phyloP scores from a whole-genome alignment of 2,113 vertebrate genomes.

The Aptenodytes forsteri region DNA sequence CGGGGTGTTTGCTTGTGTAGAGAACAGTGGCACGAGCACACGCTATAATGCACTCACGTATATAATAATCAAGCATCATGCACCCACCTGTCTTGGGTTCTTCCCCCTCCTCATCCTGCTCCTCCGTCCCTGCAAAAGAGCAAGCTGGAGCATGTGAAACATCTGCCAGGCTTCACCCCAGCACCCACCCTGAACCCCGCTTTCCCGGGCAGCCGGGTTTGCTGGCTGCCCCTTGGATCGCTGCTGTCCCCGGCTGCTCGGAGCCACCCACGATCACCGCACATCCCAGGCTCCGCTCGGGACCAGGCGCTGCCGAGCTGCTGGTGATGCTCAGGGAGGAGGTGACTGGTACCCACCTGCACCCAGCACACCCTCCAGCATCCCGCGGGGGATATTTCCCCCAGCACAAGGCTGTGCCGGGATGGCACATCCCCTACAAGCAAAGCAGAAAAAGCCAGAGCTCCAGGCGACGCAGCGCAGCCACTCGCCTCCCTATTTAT shows the following conservation, averaged over 20 bases:
- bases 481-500: neutral
- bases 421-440: neutral
- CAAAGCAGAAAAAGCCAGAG: neutral
- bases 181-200: neutral
- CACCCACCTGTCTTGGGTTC: slow-evolving; percentile 88
- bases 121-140: slow-evolving; percentile 80
- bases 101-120: slow-evolving; percentile 84
- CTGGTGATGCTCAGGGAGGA: neutral
- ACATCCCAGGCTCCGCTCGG: accelerated
- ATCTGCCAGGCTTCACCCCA: neutral
- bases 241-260: accelerated
- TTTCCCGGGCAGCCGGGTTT: accelerated
- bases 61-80: neutral
- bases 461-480: accelerated
- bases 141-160: neutral
- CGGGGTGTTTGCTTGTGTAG: accelerated
- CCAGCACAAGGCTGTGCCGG: neutral
- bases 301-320: accelerated
- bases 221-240: neutral
- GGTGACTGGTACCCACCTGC: neutral
- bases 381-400: accelerated
- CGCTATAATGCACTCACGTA: accelerated
- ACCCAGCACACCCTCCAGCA: neutral
- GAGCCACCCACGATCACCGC: accelerated
- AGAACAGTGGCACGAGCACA: neutral